Evolutionary conservation across 2,113 vertebrate species (phyloP).

Genomic region (Uria lomvia): DNA sequence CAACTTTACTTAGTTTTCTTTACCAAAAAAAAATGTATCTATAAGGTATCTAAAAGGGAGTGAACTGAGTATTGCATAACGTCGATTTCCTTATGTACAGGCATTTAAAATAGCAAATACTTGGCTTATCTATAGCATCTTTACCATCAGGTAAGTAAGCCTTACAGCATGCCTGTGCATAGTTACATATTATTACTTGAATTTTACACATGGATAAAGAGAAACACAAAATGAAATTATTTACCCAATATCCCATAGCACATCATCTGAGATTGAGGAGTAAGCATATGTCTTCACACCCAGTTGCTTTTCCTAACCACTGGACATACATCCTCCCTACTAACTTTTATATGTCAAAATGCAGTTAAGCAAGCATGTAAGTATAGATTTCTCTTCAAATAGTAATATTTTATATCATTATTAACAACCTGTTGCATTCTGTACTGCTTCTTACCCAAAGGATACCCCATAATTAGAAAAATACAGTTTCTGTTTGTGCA

Average conservation of each 20-base stretch:
- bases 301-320: not conserved
- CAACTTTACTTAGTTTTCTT: not conserved
- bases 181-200: not conserved
- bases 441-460: not conserved
- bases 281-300: not conserved
- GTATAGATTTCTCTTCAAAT: not conserved
- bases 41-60: not conserved
- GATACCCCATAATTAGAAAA: not conserved
- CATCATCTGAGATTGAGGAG: not conserved
- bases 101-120: not conserved
- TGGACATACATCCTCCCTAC: not conserved
- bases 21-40: not conserved
- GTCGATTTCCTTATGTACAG: not conserved
- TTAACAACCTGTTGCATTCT: not conserved
- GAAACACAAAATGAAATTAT: not conserved
- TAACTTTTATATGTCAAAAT: not conserved
- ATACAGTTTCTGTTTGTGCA: not conserved
- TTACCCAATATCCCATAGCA: not conserved
- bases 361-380: not conserved
- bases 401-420: not conserved
- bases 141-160: not conserved
- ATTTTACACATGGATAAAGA: not conserved
- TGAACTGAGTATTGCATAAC: not conserved
- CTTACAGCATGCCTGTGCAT: not conserved
- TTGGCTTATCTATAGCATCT: not conserved